phyloP scores from a whole-genome alignment of 92 coral and sea anemone genomes.

The Paragorgia papillata region DNA sequence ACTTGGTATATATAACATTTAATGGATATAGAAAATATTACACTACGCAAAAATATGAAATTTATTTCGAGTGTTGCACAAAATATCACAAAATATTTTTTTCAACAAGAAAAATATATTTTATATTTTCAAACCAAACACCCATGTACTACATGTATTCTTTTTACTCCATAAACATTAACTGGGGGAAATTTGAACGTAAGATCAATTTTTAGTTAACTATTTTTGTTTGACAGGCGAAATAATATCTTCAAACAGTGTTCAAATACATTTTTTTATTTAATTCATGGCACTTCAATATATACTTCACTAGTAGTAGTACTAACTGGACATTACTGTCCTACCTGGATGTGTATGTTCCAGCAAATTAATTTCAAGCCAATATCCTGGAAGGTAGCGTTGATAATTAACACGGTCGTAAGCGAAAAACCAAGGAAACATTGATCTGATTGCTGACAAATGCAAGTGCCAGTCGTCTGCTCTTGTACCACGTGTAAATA shows the following conservation, averaged over 20 bases:
- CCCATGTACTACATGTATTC: too few relatives aligned
- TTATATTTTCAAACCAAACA: too few relatives aligned
- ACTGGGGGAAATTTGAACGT: conserved; percentile 5
- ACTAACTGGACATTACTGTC: conserved; percentile 2
- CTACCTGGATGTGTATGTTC: conserved; percentile 41
- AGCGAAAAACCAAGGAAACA: conserved; percentile 42
- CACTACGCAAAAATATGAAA: conserved; percentile 1
- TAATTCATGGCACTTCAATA: conserved; percentile 6
- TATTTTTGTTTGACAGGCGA: conserved; percentile 25
- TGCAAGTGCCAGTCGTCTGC: conserved; percentile 36
- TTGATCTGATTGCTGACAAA: conserved; percentile 38
- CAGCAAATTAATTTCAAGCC: conserved; percentile 40
- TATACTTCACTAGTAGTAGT: conserved; percentile 25
- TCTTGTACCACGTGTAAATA: conserved; percentile 35
- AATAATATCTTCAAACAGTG: conserved; percentile 9
- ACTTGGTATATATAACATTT: not conserved
- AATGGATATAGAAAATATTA: conserved; percentile 8
- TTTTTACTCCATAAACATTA: too few relatives aligned
- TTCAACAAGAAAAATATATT: too few relatives aligned
- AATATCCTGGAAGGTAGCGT: conserved; percentile 35
- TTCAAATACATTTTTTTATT: conserved; percentile 17
- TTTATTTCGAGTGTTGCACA: too few relatives aligned
- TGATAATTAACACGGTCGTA: conserved; percentile 33
- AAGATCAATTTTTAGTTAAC: conserved; percentile 22
- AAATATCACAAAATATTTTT: conserved; percentile 6